Percentiles rank a stretch among this genome's conserved stretches.
These are phyloP conservation scores for Watsonalla cultraria DNA, from an alignment of 2,888 invertebrate species.

Conservation along the genomic window DNA sequence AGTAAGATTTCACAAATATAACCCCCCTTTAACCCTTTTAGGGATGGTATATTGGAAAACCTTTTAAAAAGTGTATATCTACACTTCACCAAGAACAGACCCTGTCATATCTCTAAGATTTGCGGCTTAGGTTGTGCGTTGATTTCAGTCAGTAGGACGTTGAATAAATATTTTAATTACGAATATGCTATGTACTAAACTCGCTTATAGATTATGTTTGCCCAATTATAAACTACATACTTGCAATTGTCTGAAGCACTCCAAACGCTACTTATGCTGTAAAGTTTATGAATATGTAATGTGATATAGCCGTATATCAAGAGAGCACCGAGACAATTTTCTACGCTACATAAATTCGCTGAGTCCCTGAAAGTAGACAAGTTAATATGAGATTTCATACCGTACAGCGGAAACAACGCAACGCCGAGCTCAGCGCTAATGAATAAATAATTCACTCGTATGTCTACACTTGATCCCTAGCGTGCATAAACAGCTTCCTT, in stretches of 20 bases:
- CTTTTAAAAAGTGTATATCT: no score
- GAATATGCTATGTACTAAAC: background rate
- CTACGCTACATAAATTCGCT: conserved; percentile 53
- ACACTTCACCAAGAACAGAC: no score
- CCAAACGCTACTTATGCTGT: conserved; percentile 2
- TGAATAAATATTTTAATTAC: no score
- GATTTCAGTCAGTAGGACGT: no score
- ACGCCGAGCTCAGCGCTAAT: conserved; percentile 35
- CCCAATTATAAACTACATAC: background rate
- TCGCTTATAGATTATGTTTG: background rate
- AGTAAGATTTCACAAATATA: no score
- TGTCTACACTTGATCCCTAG: conserved; percentile 28
- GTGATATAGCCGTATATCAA: conserved; percentile 43
- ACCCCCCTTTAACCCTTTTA: no score
- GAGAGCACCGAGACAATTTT: conserved; percentile 46
- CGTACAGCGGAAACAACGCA: conserved; percentile 35
- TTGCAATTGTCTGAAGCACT: background rate
- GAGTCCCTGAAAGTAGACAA: conserved; percentile 53
- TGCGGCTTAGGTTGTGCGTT: no score
- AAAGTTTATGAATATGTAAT: conserved; percentile 39
- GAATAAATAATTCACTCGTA: conserved; percentile 45
- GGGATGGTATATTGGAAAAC: no score
- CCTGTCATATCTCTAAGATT: no score
- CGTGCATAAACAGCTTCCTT: conserved; percentile 22
- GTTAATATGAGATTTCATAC: conserved; percentile 62